These are phyloP conservation scores for Mola mola DNA, from an alignment of 2,113 vertebrate genomes.

Conservation along the genomic window DNA sequence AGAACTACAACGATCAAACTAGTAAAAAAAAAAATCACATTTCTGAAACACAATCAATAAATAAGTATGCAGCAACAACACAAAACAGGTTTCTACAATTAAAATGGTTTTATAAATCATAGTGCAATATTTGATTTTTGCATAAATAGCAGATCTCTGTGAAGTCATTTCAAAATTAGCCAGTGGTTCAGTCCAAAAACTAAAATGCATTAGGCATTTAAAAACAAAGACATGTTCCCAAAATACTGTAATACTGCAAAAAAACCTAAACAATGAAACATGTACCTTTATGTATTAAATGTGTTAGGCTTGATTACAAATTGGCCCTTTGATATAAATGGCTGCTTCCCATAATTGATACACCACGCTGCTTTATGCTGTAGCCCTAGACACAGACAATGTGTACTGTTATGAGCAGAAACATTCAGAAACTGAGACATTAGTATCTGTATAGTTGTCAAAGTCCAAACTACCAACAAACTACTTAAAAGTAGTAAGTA, in stretches of 20 bases:
- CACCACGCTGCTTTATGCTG: constrained; percentile 88
- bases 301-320: constrained; percentile 37
- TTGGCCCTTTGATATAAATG: constrained; percentile 80
- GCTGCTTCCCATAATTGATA: constrained; percentile 90
- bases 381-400: constrained; percentile 93
- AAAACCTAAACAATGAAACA: constrained; percentile 71
- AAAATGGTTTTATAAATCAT: constrained; percentile 93
- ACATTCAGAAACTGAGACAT: constrained; percentile 94
- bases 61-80: constrained; percentile 92
- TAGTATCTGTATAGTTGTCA: constrained; percentile 76
- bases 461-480: constrained; percentile 19
- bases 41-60: constrained; percentile 91
- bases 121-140: constrained; percentile 98
- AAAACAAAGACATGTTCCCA: constrained; percentile 88
- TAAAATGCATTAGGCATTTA: constrained; percentile 8
- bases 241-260: constrained; percentile 85
- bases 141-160: constrained; percentile 95
- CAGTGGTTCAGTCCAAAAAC: constrained; percentile 64
- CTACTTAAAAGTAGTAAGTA: no score
- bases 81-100: constrained; percentile 90
- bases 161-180: constrained; percentile 85
- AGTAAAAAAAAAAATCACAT: constrained; percentile 91
- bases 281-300: constrained; percentile 32
- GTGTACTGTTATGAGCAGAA: constrained; percentile 88
- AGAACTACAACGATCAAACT: constrained; percentile 88